Evolutionary conservation across 1,140 invertebrate genomes (phyloP).

Genomic region (Calliphora vicina): DNA sequence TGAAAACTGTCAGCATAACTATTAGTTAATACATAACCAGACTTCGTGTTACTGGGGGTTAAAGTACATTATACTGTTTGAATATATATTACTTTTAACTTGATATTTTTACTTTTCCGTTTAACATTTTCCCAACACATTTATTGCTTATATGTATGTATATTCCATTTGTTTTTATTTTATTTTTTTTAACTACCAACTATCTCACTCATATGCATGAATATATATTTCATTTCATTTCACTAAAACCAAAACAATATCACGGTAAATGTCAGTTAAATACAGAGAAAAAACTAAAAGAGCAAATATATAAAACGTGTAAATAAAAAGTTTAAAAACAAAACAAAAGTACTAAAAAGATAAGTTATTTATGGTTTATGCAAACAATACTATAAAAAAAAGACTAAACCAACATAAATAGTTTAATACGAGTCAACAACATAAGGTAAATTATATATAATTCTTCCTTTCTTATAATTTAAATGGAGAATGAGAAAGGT

Average conservation of each 20-base stretch:
- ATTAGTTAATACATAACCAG: too few species aligned
- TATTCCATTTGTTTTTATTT: neutral
- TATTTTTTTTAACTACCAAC: neutral
- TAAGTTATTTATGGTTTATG: neutral
- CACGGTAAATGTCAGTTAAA: conserved; percentile 27
- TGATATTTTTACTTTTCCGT: neutral
- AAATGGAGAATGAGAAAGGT: too few species aligned
- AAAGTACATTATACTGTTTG: too few species aligned
- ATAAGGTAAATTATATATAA: too few species aligned
- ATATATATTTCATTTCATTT: conserved; percentile 18
- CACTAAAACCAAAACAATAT: neutral
- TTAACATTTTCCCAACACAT: neutral
- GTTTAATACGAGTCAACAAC: too few species aligned
- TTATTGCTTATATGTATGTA: neutral
- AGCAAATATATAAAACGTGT: neutral
- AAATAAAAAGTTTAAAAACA: neutral
- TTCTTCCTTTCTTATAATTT: too few species aligned
- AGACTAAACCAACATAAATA: too few species aligned
- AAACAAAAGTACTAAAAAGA: neutral
- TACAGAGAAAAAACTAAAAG: neutral
- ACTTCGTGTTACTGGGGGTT: too few species aligned
- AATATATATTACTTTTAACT: too few species aligned
- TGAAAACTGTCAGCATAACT: too few species aligned
- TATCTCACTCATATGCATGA: conserved; percentile 18
- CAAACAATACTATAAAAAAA: neutral